phyloP scores from a whole-genome alignment of 2,888 invertebrate species.

The Crossocerus cetratus region DNA sequence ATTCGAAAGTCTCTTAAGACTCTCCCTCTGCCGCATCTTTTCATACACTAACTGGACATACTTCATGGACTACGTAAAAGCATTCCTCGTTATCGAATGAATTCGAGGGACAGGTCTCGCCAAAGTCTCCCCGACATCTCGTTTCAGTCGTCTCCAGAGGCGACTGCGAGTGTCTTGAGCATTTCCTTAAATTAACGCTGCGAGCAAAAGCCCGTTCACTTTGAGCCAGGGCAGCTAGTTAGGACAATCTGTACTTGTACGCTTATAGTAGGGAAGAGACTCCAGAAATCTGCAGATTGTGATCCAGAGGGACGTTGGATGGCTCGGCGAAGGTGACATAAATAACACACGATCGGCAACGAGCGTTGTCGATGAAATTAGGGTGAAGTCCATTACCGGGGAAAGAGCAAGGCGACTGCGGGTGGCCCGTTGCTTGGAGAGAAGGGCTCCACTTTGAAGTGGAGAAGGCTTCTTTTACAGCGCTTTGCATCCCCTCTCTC shows the following conservation, averaged over 20 bases:
- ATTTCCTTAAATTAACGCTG: not conserved
- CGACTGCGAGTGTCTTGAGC: too few relatives aligned
- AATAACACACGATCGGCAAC: constrained; percentile 36
- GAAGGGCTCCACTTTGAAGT: constrained; percentile 60
- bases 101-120: too few relatives aligned
- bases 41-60: too few relatives aligned
- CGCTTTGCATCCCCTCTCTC: constrained; percentile 45
- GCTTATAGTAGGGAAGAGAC: too few relatives aligned
- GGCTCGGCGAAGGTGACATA: constrained; percentile 22
- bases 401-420: constrained; percentile 48
- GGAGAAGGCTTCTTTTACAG: constrained; percentile 60
- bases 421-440: constrained; percentile 37
- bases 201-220: not conserved
- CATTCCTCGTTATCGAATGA: too few relatives aligned
- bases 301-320: not conserved
- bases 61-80: too few relatives aligned
- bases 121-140: too few relatives aligned
- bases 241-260: not conserved
- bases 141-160: too few relatives aligned
- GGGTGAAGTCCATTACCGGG: constrained; percentile 53
- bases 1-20: too few relatives aligned
- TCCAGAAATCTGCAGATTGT: too few relatives aligned
- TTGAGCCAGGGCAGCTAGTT: not conserved
- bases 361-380: constrained; percentile 52
- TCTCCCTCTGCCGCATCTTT: too few relatives aligned